Evolutionary conservation across 2,888 invertebrate species (phyloP), one percentile per base, ranked within the genome.

Genomic region (Lagria hirta): DNA sequence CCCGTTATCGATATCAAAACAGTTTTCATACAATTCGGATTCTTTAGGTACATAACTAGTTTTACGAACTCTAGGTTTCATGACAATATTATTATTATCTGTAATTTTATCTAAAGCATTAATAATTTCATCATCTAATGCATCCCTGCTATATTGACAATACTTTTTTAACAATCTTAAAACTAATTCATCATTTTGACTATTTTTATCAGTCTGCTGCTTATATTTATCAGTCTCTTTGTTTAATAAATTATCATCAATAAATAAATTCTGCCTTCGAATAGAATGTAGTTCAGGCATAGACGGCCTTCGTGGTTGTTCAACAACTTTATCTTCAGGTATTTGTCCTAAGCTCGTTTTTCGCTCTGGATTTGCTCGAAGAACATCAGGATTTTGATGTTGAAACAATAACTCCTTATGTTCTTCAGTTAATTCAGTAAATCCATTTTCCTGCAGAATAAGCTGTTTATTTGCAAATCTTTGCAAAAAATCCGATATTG

Each of bases 381-480:
- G 16, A 10, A 13, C 4, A 13, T 36, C 36, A 23, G 46, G 47
- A 6, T 47, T 43, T 37, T 62, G 59, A n/a, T n/a, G n/a, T 34
- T 66, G 60, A 5, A 64, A 55, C 48, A 70, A 49, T 20, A 65
- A 51, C 49, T 68, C 64, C 46, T 62, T 65, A 45, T 72, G 71
- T 38, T 67, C 60, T 18, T 71, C 72, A 27, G 70, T 71, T 40
- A 72, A 61, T 49, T 71, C 71, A 12, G 64, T 61, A 56, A 72
- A 70, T 17, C 69, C 69, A 54, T 71, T 66, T 35, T 72, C 66
- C 72, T 72, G 80, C 41, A 82, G 71, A 50, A 82, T 77, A 48
- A 83, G 75, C 45, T 78, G 78, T 52, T 80, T 81, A 57, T 81
- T 81, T 51, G 81, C 78, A 38, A 82, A 80, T 69, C 79, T 75